Conservation (phyloP, 2,888 invertebrate genomes). For the Nomada fabriciana region DNA sequence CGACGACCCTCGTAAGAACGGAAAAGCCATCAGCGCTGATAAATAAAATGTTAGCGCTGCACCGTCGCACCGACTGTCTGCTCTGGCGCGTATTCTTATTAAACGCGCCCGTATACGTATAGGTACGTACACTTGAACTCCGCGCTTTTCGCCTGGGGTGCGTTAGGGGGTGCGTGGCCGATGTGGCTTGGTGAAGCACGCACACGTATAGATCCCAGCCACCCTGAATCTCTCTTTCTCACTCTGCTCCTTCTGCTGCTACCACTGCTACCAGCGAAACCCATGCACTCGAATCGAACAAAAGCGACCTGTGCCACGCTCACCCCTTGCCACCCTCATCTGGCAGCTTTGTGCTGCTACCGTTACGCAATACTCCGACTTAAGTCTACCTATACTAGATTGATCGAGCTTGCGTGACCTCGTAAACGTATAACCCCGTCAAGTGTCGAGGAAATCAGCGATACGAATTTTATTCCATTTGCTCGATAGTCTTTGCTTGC, state of each 20-base stretch:
- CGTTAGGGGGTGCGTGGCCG: slow-evolving; percentile 59
- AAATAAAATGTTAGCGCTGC: slow-evolving; percentile 81
- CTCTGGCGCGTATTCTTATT: slow-evolving; percentile 75
- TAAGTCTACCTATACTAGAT: slow-evolving; percentile 54
- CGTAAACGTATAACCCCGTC: slow-evolving; percentile 34
- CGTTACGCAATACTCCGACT: slow-evolving; percentile 66
- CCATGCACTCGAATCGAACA: slow-evolving; percentile 68
- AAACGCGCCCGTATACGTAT: slow-evolving; percentile 56
- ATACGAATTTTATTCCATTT: slow-evolving; percentile 14
- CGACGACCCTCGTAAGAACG: slow-evolving; percentile 70
- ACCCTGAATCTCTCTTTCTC: slow-evolving; percentile 57
- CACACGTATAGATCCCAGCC: slow-evolving; percentile 60
- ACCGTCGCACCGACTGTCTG: slow-evolving; percentile 71
- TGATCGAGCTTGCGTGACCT: slow-evolving; percentile 53
- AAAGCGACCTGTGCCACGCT: slow-evolving; percentile 68
- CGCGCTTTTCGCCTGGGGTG: slow-evolving; percentile 67
- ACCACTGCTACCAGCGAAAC: slow-evolving; percentile 63
- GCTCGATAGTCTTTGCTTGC: background rate
- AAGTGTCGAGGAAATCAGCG: slow-evolving; percentile 39
- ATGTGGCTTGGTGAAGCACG: slow-evolving; percentile 48
- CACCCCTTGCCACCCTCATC: slow-evolving; percentile 58
- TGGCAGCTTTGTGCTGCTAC: slow-evolving; percentile 61
- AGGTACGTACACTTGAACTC: slow-evolving; percentile 52
- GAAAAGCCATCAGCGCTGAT: slow-evolving; percentile 81
- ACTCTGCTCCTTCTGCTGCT: slow-evolving; percentile 32